Evolutionary conservation across 2,113 vertebrate species (phyloP).

Genomic region (Ia io): DNA sequence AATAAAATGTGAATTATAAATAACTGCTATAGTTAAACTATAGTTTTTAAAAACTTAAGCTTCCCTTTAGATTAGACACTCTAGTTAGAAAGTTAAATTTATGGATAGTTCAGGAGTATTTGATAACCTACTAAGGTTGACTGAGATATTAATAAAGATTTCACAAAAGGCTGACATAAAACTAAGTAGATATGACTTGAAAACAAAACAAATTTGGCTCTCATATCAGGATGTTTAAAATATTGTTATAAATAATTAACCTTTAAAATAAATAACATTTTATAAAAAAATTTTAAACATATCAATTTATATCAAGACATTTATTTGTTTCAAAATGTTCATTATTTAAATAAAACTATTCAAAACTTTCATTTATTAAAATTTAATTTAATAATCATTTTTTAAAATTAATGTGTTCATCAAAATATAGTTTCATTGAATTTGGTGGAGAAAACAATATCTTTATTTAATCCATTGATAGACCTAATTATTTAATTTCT

Average conservation of each 20-base stretch:
- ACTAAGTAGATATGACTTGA: background rate
- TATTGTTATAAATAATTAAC: background rate
- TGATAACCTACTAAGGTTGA: background rate
- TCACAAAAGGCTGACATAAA: background rate
- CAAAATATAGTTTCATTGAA: background rate
- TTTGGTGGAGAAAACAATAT: rapidly evolving
- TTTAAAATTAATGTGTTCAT: background rate
- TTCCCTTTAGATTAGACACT: background rate
- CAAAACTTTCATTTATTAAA: background rate
- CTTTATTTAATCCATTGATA: background rate
- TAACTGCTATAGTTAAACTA: background rate
- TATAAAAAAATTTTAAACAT: background rate
- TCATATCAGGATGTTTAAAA: background rate
- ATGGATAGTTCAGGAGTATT: background rate
- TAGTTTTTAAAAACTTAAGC: background rate
- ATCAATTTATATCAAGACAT: rapidly evolving
- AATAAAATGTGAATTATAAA: background rate
- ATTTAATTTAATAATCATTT: background rate
- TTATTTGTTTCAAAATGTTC: background rate
- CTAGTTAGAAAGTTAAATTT: background rate
- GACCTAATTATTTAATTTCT: slow-evolving; percentile 13
- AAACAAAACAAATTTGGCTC: background rate
- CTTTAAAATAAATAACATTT: background rate
- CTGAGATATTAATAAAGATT: background rate
- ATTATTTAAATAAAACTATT: background rate